Evolutionary conservation across 1,140 invertebrate genomes (phyloP).

Genomic region (Harlomillsia oculata): DNA sequence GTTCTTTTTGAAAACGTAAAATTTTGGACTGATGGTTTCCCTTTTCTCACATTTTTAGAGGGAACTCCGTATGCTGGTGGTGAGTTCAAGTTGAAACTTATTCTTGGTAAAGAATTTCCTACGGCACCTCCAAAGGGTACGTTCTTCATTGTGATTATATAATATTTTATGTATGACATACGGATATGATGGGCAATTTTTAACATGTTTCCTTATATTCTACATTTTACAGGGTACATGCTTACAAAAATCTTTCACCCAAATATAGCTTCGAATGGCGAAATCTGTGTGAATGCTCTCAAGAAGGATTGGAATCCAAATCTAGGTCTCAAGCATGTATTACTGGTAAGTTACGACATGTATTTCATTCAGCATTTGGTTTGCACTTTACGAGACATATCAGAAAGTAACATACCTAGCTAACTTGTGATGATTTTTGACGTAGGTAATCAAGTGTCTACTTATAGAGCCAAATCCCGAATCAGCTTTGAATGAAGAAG

Average conservation of each 20-base stretch:
- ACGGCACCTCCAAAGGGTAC: too few relatives aligned
- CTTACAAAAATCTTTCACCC: constrained; percentile 96
- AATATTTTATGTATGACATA: not conserved
- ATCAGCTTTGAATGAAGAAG: constrained; percentile 88
- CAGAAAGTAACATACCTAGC: too few relatives aligned
- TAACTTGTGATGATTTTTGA: constrained; percentile 18
- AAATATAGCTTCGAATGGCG: constrained; percentile 86
- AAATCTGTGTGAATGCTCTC: constrained; percentile 95
- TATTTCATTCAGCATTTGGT: too few relatives aligned
- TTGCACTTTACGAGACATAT: too few relatives aligned
- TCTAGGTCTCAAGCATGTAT: constrained; percentile 89
- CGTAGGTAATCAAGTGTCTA: constrained; percentile 77
- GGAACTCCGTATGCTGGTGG: constrained; percentile 78
- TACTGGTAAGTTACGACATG: constrained; percentile 56
- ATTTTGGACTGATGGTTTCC: not conserved
- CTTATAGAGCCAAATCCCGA: constrained; percentile 89
- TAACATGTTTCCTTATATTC: too few relatives aligned
- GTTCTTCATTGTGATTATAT: too few relatives aligned
- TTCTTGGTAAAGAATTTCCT: constrained; percentile 87
- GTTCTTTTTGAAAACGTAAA: not conserved
- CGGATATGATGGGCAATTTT: too few relatives aligned
- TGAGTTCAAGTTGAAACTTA: constrained; percentile 77
- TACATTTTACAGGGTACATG: constrained; percentile 69
- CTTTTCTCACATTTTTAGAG: constrained; percentile 45
- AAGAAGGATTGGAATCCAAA: constrained; percentile 96